Base-by-base conservation (phyloP, 2,797 vertebrate genomes). In the Pelochelys cantorii region DNA sequence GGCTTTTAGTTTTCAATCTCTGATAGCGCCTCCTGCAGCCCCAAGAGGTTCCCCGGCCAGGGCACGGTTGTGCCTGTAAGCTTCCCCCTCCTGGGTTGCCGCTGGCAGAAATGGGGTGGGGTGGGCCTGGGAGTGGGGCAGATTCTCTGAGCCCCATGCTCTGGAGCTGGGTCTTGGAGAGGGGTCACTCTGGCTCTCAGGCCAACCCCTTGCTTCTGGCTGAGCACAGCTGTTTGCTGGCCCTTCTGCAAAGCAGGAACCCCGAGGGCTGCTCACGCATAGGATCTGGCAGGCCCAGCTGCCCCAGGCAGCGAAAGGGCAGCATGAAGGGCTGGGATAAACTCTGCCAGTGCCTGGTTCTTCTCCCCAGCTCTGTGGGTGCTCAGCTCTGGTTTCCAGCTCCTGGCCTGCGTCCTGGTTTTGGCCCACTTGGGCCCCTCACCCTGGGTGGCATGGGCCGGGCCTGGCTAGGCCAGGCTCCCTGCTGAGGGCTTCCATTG, bases 401-500 rank as follows among this genome's bases (percentile, higher is more conserved):
- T 25, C 52, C 0, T 14, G 86, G 84, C 82, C 83, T 55, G 15
- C 17, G 13, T 52, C 42, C 82, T 59, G 57, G 57, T 27, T 27
- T 59, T 59, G 57, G n/a, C 90, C 55, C 68, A 7, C 2, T 59
- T 2, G 0, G 0, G 2, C 77, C 31, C 0, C 0, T 34, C 2
- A 23, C 42, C 25, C 13, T 52, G 65, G 3, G 3, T 22, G 71
- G 71, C 12, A 3, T 7, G 11, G 2, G 37, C 34, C n/a, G 11
- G 2, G 37, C 34, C n/a, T 34, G 29, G n/a, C 9, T 2, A 23
- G 34, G 18, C 20, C 10, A 22, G 71, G 37, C 71, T 48, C 23
- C 6, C n/a, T 17, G 65, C 65, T 20, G 7, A 11, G 15, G n/a
- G 65, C n/a, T 9, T 14, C 23, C 11, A 5, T 10, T 59, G 22